Base-by-base conservation (phyloP, 2,888 invertebrate species). In the Lepidochrysops patricia region DNA sequence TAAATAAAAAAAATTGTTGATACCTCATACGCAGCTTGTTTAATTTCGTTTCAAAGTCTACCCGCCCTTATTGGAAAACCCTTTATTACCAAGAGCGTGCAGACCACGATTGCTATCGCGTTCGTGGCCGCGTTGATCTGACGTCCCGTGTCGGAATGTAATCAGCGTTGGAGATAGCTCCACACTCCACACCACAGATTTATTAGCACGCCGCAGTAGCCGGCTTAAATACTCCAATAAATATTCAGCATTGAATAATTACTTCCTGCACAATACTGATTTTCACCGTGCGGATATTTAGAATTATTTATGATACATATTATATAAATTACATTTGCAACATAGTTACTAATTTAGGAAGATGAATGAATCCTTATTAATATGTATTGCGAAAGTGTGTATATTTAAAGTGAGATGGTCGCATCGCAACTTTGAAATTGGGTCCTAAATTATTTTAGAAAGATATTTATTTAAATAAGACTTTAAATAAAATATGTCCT, bases 201-300 rank as follows among this genome's bases (percentile, higher is more conserved):
- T 43, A 43, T 43, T n/a, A 26, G 26, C 49, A n/a, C 13, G 50
- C 12, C n/a, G 26, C 52, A 7, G 27, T 13, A 27, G 25, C 43
- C 23, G 12, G 25, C 35, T 15, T 15, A 32, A 54, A 29, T 32
- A 15, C 27, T 12, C 5, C 13, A 25, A 54, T 54, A 54, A 54
- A 54, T 54, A 54, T 54, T 29, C 19, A 29, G 4, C 29, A 32
- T 54, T 54, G 54, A 32, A 29, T 29, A 29, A 54, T 54, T 32
- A 54, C 32, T 54, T 54, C 54, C 54, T 27, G 29, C 15, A 13
- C 27, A 1, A 29, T 19, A 26, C 23, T 23, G 6, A 50, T 26
- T 50, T 26, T 23, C 26, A n/a, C 12, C n/a, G n/a, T 5, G 49
- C n/a, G 1, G 43, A 19, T 43, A 43, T 43, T 43, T 9, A 43